A percentile compares a stretch with the other conserved stretches of the same genome.
Evolutionary conservation across 2,888 invertebrate species (phyloP).

Genomic region (Cistogaster globosa): DNA sequence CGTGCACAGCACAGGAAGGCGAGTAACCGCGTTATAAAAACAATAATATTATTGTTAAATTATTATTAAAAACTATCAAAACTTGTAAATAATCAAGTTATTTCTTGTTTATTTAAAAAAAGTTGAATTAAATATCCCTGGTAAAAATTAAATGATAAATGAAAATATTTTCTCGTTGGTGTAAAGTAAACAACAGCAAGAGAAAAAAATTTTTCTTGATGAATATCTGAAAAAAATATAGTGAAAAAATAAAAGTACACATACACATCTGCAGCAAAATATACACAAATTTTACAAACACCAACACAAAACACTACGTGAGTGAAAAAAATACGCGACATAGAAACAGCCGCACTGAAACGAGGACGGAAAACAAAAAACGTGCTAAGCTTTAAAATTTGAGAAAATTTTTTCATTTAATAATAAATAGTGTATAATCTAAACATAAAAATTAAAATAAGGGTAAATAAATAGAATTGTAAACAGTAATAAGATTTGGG

Average conservation of each 20-base stretch:
- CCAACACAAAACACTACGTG: slow-evolving; percentile 58
- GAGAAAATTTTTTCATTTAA: slow-evolving; percentile 40
- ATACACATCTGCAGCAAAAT: slow-evolving; percentile 64
- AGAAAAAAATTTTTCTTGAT: slow-evolving; percentile 45
- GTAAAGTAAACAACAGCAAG: slow-evolving; percentile 62
- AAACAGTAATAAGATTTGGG: slow-evolving; percentile 22
- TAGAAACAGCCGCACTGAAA: slow-evolving; percentile 70
- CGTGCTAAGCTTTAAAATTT: slow-evolving; percentile 63
- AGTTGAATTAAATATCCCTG: not conserved
- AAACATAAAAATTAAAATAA: slow-evolving; percentile 27
- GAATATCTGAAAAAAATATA: slow-evolving; percentile 42
- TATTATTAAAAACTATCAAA: slow-evolving; percentile 51
- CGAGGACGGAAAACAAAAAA: slow-evolving; percentile 69
- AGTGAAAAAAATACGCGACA: slow-evolving; percentile 66
- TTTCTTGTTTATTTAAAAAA: slow-evolving; percentile 23
- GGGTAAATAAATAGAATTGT: slow-evolving; percentile 53
- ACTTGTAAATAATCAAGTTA: slow-evolving; percentile 30
- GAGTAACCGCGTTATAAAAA: slow-evolving; percentile 70
- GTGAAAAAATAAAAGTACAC: slow-evolving; percentile 61
- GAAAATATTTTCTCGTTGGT: slow-evolving; percentile 30
- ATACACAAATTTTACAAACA: slow-evolving; percentile 69
- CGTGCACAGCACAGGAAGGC: slow-evolving; percentile 63
- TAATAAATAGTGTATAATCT: slow-evolving; percentile 35
- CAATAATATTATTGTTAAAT: slow-evolving; percentile 68
- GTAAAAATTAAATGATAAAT: not conserved